Evolutionary conservation across 2,113 vertebrate species (phyloP), one percentile per base, ranked within the genome.

Genomic region (Austrofundulus limnaeus): DNA sequence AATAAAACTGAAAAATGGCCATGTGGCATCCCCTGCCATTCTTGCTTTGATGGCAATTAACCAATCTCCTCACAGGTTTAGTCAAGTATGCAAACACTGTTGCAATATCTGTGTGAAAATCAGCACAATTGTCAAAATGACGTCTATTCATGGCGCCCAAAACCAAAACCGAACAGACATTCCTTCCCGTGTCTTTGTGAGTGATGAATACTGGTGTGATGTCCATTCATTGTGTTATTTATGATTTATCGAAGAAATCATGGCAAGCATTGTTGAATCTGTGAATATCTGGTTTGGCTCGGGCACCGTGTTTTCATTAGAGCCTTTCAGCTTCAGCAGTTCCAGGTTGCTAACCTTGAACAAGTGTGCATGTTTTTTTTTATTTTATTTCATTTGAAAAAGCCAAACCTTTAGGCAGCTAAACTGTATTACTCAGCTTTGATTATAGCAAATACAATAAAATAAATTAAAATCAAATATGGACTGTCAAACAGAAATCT

Each of bases 91-190:
- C 70, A 89, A 91, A 90, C 89, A 91, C 17, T 60, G 61, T 59
- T 4, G 4, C 17, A 0, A 58, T 90, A 92, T 92, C 88, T 55
- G 84, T 88, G 86, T 70, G 81, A 88, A 89, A 80, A 90, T 92
- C 88, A 71, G 67, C 49, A 31, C 74, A 87, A 85, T 80, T 79
- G 80, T 84, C 68, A 69, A 80, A 85, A 87, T 86, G 81, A 81
- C 77, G 34, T 78, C 84, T 77, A 66, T 86, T 90, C 69, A 75
- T 74, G 34, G 20, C 11, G 5, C 47, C 76, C 54, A 72, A 65
- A 89, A 72, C 42, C 81, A 87, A 87, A 93, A 87, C 83, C 87
- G 11, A 46, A 31, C 31, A 55, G 23, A 41, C 49, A 66, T 61
- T 72, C 66, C 28, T 67, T 23, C 15, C 11, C 37, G 49, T 47